These are phyloP conservation scores for Sarcophaga bullata DNA, from an alignment of 1,140 invertebrate genomes.

Conservation along the genomic window DNA sequence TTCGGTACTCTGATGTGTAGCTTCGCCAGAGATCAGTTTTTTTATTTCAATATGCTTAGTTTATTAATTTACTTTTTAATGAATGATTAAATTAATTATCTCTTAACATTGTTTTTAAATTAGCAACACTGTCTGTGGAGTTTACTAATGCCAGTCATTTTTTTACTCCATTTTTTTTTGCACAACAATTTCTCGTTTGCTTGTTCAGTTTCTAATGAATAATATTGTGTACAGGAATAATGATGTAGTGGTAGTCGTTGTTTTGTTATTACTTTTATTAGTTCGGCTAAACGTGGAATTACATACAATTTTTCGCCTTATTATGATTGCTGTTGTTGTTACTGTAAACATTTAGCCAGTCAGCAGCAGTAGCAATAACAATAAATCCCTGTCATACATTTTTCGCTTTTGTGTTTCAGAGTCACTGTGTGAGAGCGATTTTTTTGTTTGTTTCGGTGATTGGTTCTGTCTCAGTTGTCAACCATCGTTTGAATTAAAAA, in stretches of 20 bases:
- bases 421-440: slow-evolving; percentile 11
- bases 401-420: background rate
- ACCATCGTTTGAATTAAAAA: slow-evolving; percentile 32
- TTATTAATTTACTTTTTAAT: no score
- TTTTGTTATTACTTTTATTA: slow-evolving; percentile 1
- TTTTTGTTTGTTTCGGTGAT: background rate
- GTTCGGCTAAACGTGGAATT: slow-evolving; percentile 17
- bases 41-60: no score
- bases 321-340: background rate
- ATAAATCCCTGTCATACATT: background rate
- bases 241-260: background rate
- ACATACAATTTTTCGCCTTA: slow-evolving; percentile 2
- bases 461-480: slow-evolving; percentile 19
- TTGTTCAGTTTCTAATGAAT: background rate
- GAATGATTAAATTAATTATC: background rate
- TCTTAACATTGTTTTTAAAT: no score
- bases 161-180: background rate
- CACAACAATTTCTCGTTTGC: background rate
- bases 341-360: background rate
- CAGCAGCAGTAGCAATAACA: background rate
- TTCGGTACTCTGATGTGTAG: no score
- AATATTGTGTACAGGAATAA: no score
- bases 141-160: background rate
- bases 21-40: no score
- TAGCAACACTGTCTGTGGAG: no score